phyloP scores from a whole-genome alignment of 2,113 vertebrate genomes.

The Todiramphus chloris region DNA sequence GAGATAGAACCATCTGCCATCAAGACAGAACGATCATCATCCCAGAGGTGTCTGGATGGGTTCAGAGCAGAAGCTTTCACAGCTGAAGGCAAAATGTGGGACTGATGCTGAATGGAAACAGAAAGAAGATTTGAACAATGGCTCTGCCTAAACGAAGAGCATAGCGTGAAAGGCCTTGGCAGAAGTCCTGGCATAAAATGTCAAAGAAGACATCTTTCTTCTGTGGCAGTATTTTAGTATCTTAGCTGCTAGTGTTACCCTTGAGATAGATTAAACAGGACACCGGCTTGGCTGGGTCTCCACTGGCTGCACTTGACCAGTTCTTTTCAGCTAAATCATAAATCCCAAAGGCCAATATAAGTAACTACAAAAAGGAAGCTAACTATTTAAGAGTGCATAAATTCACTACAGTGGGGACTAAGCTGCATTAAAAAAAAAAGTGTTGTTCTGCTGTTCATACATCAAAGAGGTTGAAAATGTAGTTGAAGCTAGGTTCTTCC shows the following conservation, averaged over 20 bases:
- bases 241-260: not conserved
- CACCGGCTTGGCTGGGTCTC: not conserved
- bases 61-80: not conserved
- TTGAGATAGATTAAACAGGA: not conserved
- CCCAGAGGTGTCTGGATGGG: not conserved
- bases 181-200: not conserved
- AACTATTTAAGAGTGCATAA: not conserved
- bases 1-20: not conserved
- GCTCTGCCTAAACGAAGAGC: not conserved
- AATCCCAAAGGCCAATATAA: not conserved
- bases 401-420: not conserved
- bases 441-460: not conserved
- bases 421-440: not conserved
- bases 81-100: not conserved
- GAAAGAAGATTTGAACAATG: not conserved
- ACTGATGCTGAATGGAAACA: not conserved
- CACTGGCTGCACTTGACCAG: not conserved
- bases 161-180: not conserved
- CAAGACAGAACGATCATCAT: not conserved
- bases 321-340: not conserved
- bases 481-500: not conserved
- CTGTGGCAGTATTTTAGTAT: not conserved
- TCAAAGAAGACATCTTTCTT: not conserved
- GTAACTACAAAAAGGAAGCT: not conserved
- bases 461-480: not conserved